Percentiles rank a stretch among this genome's conserved stretches.
Conservation (phyloP, 1,140 invertebrate species). For the Scaptomyza graminum region DNA sequence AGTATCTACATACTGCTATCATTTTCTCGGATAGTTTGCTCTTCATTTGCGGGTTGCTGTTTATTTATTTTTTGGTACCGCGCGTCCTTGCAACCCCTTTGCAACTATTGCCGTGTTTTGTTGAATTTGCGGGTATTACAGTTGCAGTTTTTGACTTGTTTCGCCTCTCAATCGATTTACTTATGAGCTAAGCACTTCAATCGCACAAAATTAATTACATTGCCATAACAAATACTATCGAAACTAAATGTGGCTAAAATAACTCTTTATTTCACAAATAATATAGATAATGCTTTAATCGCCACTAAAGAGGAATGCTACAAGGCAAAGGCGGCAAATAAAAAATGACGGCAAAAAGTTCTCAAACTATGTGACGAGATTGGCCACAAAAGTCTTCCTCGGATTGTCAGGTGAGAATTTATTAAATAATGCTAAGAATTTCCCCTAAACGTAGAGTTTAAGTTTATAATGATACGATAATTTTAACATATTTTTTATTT, state of each 20-base stretch:
- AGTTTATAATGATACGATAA: too few species aligned
- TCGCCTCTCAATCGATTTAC: conserved; percentile 3
- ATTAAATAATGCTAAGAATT: too few species aligned
- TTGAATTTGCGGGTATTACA: conserved; percentile 19
- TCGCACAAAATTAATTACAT: background rate
- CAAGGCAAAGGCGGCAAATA: too few species aligned
- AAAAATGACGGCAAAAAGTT: too few species aligned
- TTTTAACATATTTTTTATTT: too few species aligned
- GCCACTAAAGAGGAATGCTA: too few species aligned
- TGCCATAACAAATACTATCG: background rate
- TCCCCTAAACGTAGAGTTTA: too few species aligned
- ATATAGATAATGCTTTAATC: too few species aligned
- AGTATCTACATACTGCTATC: background rate
- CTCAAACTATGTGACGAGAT: too few species aligned
- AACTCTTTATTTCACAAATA: too few species aligned
- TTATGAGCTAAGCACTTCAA: conserved; percentile 1
- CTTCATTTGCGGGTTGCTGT: background rate
- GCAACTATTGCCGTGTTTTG: background rate
- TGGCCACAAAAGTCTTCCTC: too few species aligned
- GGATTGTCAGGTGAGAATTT: too few species aligned
- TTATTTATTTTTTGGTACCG: background rate
- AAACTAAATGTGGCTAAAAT: background rate
- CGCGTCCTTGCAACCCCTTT: conserved; percentile 4
- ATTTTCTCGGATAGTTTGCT: background rate
- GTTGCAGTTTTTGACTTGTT: conserved; percentile 25